phyloP scores from a whole-genome alignment of 2,113 vertebrate genomes.

The Fregata magnificens region DNA sequence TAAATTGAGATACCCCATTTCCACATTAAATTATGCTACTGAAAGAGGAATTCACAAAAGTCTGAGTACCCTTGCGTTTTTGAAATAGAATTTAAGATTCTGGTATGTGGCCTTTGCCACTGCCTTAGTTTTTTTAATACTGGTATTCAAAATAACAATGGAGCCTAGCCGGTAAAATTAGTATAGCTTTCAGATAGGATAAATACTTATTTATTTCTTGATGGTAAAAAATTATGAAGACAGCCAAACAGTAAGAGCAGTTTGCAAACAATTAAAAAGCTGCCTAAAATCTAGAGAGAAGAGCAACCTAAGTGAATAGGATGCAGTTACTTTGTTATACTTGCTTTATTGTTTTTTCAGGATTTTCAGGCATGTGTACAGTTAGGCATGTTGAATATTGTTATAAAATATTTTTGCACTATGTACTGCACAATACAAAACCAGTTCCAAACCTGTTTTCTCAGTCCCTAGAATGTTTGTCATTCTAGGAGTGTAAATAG shows the following conservation, averaged over 20 bases:
- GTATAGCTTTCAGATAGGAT: background rate
- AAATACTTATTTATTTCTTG: background rate
- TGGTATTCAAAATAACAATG: background rate
- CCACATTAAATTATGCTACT: background rate
- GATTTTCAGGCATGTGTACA: background rate
- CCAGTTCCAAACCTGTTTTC: background rate
- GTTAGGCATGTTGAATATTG: background rate
- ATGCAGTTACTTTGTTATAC: background rate
- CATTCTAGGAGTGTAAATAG: background rate
- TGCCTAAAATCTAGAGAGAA: background rate
- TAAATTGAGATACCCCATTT: background rate
- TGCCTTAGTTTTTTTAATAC: background rate
- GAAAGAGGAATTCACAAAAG: background rate
- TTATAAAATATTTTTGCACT: background rate
- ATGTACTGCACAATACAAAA: background rate
- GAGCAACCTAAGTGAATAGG: background rate
- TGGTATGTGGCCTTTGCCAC: background rate
- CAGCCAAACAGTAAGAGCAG: background rate
- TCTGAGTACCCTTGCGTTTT: background rate
- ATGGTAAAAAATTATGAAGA: background rate
- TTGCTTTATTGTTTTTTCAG: background rate
- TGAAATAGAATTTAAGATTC: background rate
- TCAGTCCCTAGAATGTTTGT: background rate
- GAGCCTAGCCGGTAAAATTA: background rate
- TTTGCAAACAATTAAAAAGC: background rate